phyloP scores from a whole-genome alignment of 2,888 invertebrate genomes.

The Aleiodes leptofemur region DNA sequence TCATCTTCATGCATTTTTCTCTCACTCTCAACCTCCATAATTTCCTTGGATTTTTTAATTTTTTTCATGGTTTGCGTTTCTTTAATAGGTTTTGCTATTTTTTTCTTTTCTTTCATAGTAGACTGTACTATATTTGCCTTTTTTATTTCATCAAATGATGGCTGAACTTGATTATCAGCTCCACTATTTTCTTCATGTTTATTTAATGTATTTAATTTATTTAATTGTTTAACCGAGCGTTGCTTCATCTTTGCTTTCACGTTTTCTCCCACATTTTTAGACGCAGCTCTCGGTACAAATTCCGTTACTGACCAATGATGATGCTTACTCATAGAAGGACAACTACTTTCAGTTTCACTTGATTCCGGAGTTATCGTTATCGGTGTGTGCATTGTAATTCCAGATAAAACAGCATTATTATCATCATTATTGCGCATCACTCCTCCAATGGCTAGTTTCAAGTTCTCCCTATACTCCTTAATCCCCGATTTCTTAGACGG shows the following conservation, averaged over 20 bases:
- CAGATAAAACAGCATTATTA: conserved; percentile 17
- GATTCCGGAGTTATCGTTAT: conserved; percentile 37
- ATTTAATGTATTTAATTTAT: not conserved
- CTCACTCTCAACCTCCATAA: not conserved
- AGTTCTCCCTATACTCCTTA: conserved; percentile 32
- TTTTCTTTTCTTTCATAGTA: not conserved
- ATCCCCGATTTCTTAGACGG: not conserved
- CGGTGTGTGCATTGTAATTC: conserved; percentile 35
- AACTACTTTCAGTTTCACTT: conserved; percentile 26
- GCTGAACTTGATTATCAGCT: conserved; percentile 50
- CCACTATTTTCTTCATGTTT: conserved; percentile 18
- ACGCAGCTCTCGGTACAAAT: conserved; percentile 44
- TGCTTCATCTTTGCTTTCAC: not conserved
- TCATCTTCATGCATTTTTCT: conserved; percentile 3
- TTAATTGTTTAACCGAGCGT: not conserved
- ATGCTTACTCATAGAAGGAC: conserved; percentile 14
- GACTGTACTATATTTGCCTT: not conserved
- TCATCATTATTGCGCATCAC: not conserved
- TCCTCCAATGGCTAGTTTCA: conserved; percentile 37
- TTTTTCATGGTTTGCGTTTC: conserved; percentile 17
- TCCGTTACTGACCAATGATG: conserved; percentile 42
- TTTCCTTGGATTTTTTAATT: conserved; percentile 6
- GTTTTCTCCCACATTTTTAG: not conserved
- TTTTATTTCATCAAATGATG: conserved; percentile 43
- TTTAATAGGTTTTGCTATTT: conserved; percentile 8